Conservation (phyloP, 2,888 invertebrate genomes). For the Metacarcinus magister region DNA sequence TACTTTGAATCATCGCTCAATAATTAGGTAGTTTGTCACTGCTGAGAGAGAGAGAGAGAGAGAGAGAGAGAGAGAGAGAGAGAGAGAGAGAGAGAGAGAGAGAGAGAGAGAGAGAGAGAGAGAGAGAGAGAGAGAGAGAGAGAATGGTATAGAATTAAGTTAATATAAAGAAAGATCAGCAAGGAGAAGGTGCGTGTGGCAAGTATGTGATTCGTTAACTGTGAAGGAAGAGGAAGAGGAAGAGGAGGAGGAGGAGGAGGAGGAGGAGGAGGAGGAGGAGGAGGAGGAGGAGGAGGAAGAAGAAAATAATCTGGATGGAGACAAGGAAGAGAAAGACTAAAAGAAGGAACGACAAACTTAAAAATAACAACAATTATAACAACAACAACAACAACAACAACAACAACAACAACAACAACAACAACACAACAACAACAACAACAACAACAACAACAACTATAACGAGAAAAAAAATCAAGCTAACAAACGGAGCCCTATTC, state of each 20-base stretch:
- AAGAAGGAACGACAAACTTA: background rate
- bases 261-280: slow-evolving; percentile 34
- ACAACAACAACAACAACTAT: background rate
- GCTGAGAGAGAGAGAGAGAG: background rate
- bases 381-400: background rate
- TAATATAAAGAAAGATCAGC: background rate
- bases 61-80: background rate
- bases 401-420: background rate
- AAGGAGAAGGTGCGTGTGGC: background rate
- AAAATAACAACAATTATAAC: background rate
- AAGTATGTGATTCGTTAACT: background rate
- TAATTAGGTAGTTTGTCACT: background rate
- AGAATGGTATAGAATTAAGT: background rate
- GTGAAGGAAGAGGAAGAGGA: background rate
- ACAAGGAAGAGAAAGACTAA: background rate
- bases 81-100: background rate
- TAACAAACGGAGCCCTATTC: background rate
- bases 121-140: background rate
- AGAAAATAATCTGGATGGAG: background rate
- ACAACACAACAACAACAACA: background rate
- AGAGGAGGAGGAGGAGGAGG: background rate
- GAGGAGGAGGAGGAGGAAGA: slow-evolving; percentile 31
- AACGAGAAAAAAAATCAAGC: background rate
- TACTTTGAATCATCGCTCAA: background rate
- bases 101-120: background rate